Percentiles rank a stretch among this genome's conserved stretches.
Conservation (phyloP, 2,797 vertebrate species). For the Sebastes oblongus region DNA sequence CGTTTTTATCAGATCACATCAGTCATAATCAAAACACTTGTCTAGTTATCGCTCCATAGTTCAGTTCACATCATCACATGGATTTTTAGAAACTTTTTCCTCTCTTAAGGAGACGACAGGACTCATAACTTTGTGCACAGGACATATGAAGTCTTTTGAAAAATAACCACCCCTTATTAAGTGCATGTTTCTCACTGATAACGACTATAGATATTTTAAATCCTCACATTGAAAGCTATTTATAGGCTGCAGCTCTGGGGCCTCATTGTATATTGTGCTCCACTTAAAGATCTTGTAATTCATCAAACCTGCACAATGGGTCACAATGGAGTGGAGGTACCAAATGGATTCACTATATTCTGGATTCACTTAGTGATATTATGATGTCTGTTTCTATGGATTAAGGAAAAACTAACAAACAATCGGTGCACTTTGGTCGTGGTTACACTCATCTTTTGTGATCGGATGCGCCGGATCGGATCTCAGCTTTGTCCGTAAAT, state of each 20-base stretch:
- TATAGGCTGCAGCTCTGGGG: background rate
- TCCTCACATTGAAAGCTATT: background rate
- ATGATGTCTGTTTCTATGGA: slow-evolving; percentile 7
- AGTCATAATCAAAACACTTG: slow-evolving; percentile 23
- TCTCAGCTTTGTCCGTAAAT: too few species aligned
- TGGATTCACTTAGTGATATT: background rate
- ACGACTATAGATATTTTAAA: background rate
- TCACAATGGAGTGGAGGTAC: background rate
- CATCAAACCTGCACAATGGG: slow-evolving; percentile 9
- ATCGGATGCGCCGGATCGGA: too few species aligned
- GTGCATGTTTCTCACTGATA: background rate
- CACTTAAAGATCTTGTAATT: slow-evolving; percentile 16
- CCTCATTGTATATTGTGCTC: background rate
- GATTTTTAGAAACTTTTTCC: background rate
- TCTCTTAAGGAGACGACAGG: background rate
- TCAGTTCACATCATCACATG: background rate
- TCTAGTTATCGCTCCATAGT: background rate
- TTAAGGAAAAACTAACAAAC: background rate
- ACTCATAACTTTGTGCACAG: background rate
- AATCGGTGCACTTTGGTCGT: too few species aligned
- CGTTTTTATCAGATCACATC: slow-evolving; percentile 21
- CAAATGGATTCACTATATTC: background rate
- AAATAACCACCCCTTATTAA: background rate
- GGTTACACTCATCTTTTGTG: too few species aligned
- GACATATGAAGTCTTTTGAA: background rate